Evolutionary conservation across 2,888 invertebrate genomes (phyloP), one percentile per base, ranked within the genome.

Genomic region (Aleiodes alternator): DNA sequence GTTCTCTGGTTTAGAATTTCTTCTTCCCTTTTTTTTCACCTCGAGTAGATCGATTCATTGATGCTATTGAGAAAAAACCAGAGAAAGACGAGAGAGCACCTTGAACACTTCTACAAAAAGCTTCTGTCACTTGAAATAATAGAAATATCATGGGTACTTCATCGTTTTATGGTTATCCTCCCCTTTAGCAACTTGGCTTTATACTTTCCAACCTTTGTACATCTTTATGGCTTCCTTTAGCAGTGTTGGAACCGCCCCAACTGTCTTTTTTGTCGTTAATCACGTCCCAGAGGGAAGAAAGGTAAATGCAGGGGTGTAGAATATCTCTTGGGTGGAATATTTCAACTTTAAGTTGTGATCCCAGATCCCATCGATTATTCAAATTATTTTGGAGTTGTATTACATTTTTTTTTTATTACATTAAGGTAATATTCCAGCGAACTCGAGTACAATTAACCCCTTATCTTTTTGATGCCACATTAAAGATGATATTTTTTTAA

Each of bases 151-250:
- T 31, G 12, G 43, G 14, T 51, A 51, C 51, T 51, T 14, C 51
- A 51, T 51, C 51, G 38, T 38, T 38, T 38, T 34, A 43, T 43
- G 14, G 34, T 11, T 43, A 29, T 57, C 57, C 57, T n/a, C 34
- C 43, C 38, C 11, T 23, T 51, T 16, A 34, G 12, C 70, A 57
- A 64, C 56, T 59, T 73, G 64, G 9, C 66, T 61, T 11, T 66
- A 73, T 55, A 56, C 23, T 43, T 23, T 43, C 66, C 73, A 75
- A 75, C 68, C 61, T 76, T 73, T 74, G 50, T 71, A 64, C 64
- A 70, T 55, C 12, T 53, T 70, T 55, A 48, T 70, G 16, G 43
- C 31, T 55, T 70, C 61, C 23, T 70, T 64, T 12, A 8, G 43
- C 11, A 43, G 64, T 69, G 53, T 70, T 38, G 12, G 55, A 53